These are phyloP conservation scores for Takifugu rubripes DNA, from an alignment of 2,797 vertebrate species.

Conservation along the genomic window DNA sequence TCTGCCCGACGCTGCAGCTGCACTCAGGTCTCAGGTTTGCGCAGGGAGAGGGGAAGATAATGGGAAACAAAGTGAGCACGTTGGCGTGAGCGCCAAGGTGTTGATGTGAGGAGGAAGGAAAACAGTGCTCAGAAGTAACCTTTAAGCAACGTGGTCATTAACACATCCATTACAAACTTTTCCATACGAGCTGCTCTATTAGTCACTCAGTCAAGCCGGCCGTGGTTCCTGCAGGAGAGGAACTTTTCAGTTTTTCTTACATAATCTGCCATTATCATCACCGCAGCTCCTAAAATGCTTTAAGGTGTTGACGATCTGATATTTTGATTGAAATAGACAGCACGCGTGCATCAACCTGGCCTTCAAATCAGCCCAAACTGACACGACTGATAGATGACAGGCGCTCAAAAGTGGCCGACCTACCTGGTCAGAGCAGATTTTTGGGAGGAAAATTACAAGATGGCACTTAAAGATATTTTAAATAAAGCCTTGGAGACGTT, in stretches of 20 bases:
- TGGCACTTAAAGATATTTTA: too few species aligned
- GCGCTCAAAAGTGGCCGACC: too few species aligned
- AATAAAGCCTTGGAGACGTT: too few species aligned
- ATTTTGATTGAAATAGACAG: too few species aligned
- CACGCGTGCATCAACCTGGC: too few species aligned
- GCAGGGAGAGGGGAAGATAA: constrained; percentile 54
- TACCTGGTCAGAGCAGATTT: too few species aligned
- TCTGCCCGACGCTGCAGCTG: constrained; percentile 58
- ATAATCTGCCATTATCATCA: constrained; percentile 59
- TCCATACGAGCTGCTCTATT: constrained; percentile 59
- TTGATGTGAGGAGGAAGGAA: constrained; percentile 62
- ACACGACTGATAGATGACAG: too few species aligned
- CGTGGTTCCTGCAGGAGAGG: constrained; percentile 39
- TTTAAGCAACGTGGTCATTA: constrained; percentile 72
- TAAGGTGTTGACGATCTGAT: constrained; percentile 19
- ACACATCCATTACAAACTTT: constrained; percentile 68
- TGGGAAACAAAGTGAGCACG: constrained; percentile 62
- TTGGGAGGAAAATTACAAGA: too few species aligned
- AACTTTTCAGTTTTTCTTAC: constrained; percentile 56
- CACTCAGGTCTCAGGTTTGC: constrained; percentile 44
- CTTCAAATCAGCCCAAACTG: too few species aligned
- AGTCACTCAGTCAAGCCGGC: constrained; percentile 60
- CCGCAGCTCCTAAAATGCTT: constrained; percentile 29
- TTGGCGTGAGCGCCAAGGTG: constrained; percentile 64
- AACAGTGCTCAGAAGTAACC: constrained; percentile 69